Evolutionary conservation across 1,140 invertebrate genomes (phyloP), one percentile per base, ranked within the genome.

Genomic region (Stegodyphus mimosarum): DNA sequence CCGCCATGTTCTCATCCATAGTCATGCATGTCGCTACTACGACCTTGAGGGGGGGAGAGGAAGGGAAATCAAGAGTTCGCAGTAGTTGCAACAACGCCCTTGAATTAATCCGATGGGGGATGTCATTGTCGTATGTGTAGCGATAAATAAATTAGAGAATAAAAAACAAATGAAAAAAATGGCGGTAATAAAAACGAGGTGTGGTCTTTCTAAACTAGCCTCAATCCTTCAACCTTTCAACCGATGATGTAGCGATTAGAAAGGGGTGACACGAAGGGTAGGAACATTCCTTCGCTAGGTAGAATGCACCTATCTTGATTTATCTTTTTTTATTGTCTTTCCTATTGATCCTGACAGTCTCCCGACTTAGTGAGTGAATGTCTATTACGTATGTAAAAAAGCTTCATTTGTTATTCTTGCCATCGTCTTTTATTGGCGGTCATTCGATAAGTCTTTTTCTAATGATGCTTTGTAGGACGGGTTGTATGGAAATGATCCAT

Each of bases 211-310:
- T 10, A 17, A 9, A 53, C 13, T n/a, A 52, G 70, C 49, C 70
- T 72, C 50, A 4, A 60, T 60, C 5, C 55, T 60, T 60, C 55
- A 60, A 60, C 9, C 55, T 60, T 60, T 60, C 15, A 74, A 55
- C 50, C 10, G 52, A 18, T 74, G 72, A 74, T 74, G 72, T 55
- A 60, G 72, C 72, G 72, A 74, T 74, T 74, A 74, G 72, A 55
- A 18, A 51, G 17, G 52, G 71, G 51, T 17, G 51, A 71, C 51
- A n/a, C 51, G 15, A 6, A 17, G 11, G 69, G 69, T 50, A 7
- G 48, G 18, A 33, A 67, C 11, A 9, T 70, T 33, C 15, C 6
- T 70, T 13, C 11, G 11, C 3, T 33, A 33, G 17, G 48, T 10
- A 71, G 69, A 13, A 51, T 50, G 49, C 15, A 51, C 49, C 7